A percentile compares a stretch with the other conserved stretches of the same genome.
Evolutionary conservation across 2,113 vertebrate species (phyloP).

Genomic region (Dicaeum eximium): DNA sequence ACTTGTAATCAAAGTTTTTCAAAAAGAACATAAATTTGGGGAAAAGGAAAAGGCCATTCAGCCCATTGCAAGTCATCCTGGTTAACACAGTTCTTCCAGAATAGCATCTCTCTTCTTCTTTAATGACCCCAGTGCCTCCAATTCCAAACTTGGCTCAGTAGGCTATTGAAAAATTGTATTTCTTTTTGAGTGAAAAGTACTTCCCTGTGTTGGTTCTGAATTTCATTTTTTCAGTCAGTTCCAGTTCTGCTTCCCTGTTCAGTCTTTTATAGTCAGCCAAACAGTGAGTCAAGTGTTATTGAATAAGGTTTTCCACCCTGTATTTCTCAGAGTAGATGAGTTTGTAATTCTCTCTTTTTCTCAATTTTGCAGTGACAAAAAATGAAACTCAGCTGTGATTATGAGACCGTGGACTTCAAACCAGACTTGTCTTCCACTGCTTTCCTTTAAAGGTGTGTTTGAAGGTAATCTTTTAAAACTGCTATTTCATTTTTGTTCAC

Average conservation of each 20-base stretch:
- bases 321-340: conserved; percentile 22
- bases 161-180: conserved; percentile 56
- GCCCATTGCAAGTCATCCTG: background rate
- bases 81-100: conserved; percentile 35
- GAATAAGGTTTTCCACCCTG: conserved; percentile 34
- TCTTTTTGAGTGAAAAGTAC: conserved; percentile 29
- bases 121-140: conserved; percentile 29
- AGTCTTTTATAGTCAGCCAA: conserved; percentile 34
- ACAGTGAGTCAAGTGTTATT: conserved; percentile 37
- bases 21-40: conserved; percentile 55
- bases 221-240: conserved; percentile 51
- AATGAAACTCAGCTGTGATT: conserved; percentile 1
- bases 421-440: background rate
- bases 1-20: conserved; percentile 52
- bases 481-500: background rate
- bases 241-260: conserved; percentile 17
- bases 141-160: conserved; percentile 46
- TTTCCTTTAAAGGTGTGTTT: background rate
- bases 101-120: conserved; percentile 17
- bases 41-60: conserved; percentile 50
- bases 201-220: conserved; percentile 43
- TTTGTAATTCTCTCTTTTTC: conserved; percentile 31
- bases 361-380: background rate
- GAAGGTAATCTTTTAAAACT: background rate
- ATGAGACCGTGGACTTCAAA: background rate